A percentile compares a stretch with the other conserved stretches of the same genome.
Conservation (phyloP, 2,888 invertebrate genomes). For the Mesoligia furuncula region DNA sequence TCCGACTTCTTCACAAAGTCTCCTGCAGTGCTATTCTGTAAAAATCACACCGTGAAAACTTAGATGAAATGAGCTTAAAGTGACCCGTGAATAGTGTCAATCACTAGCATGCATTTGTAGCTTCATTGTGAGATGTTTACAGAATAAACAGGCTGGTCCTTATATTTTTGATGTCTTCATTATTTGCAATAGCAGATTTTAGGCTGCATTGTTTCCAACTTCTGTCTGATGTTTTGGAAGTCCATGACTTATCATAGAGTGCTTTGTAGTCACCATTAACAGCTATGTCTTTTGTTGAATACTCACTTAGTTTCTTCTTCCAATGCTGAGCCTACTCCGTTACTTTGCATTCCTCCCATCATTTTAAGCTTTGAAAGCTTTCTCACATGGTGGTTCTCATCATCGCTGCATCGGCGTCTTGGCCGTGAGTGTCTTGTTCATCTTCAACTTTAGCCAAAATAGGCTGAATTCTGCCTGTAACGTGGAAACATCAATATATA, state of each 20-base stretch:
- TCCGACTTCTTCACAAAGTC: not conserved
- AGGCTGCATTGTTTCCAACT: not conserved
- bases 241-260: not conserved
- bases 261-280: not conserved
- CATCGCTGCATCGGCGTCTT: not conserved
- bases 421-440: not conserved
- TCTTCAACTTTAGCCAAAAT: not conserved
- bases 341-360: not conserved
- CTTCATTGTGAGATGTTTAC: not conserved
- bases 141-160: not conserved
- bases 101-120: not conserved
- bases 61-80: not conserved
- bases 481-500: not conserved
- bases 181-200: not conserved
- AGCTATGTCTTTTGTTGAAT: not conserved
- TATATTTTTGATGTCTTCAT: conserved; percentile 2
- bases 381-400: not conserved
- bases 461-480: not conserved
- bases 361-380: not conserved
- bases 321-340: not conserved
- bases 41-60: not conserved
- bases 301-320: not conserved
- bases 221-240: not conserved
- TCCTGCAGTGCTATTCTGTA: not conserved
- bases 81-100: not conserved